Conservation (phyloP, 53 echinoderm and acorn worm species). For the Actinopyga echinites region DNA sequence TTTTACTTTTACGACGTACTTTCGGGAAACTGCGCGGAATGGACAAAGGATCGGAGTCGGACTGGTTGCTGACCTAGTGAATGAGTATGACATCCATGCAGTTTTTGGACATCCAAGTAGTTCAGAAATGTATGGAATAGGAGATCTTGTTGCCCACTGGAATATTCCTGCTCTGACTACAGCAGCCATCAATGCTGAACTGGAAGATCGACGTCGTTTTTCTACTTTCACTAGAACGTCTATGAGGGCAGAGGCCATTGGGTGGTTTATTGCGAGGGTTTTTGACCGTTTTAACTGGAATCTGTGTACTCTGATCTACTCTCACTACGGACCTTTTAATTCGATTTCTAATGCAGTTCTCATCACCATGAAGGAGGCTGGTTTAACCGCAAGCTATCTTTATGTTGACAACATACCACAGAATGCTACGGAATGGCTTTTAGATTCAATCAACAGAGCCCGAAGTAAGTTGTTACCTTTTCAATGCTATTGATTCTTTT, state of each 20-base stretch:
- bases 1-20: slow-evolving; percentile 4
- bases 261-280: neutral
- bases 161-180: slow-evolving; percentile 38
- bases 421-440: too few species aligned
- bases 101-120: neutral
- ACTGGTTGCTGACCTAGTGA: slow-evolving; percentile 1
- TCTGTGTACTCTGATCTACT: neutral
- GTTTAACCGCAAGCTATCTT: neutral
- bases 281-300: neutral
- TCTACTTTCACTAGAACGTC: slow-evolving; percentile 53
- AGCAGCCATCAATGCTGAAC: slow-evolving; percentile 3
- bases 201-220: slow-evolving; percentile 61
- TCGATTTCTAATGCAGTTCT: neutral
- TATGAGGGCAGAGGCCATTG: slow-evolving; percentile 17
- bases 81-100: neutral
- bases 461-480: too few species aligned
- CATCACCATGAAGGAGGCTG: neutral
- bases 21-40: neutral
- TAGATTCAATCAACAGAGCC: too few species aligned
- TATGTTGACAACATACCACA: neutral
- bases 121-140: neutral
- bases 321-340: neutral
- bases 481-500: too few species aligned
- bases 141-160: slow-evolving; percentile 36
- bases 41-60: neutral